Evolutionary conservation across 2,113 vertebrate genomes (phyloP).

Genomic region (Lepisosteus oculatus): DNA sequence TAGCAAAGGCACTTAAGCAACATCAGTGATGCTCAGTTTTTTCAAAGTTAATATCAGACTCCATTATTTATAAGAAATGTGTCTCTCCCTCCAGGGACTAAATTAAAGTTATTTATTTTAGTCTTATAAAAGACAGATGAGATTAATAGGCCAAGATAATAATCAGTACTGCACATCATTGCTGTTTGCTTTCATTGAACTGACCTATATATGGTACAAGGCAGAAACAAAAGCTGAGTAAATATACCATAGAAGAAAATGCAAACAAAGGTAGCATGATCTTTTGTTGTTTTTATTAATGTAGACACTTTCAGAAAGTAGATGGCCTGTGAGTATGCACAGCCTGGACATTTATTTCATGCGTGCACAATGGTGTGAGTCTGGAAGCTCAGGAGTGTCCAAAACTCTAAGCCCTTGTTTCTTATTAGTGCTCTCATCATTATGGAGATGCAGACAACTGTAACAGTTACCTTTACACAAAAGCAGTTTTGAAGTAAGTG

Average conservation of each 20-base stretch:
- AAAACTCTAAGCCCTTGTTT: too few relatives aligned
- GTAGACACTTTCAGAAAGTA: too few relatives aligned
- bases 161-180: not conserved
- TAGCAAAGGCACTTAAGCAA: too few relatives aligned
- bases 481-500: too few relatives aligned
- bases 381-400: too few relatives aligned
- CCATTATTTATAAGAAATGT: slow-evolving; percentile 1
- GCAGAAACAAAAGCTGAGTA: not conserved
- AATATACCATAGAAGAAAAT: not conserved
- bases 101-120: slow-evolving; percentile 1
- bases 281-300: too few relatives aligned
- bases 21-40: not conserved
- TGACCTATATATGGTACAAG: not conserved
- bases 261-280: not conserved
- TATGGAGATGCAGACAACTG: too few relatives aligned
- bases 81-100: not conserved
- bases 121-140: slow-evolving; percentile 1
- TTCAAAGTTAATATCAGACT: not conserved
- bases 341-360: too few relatives aligned
- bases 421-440: too few relatives aligned
- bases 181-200: not conserved
- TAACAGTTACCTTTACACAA: too few relatives aligned
- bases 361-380: too few relatives aligned
- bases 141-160: slow-evolving; percentile 3
- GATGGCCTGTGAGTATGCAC: too few relatives aligned